Conservation (phyloP, 2,888 invertebrate genomes). For the Volucella bombylans region DNA sequence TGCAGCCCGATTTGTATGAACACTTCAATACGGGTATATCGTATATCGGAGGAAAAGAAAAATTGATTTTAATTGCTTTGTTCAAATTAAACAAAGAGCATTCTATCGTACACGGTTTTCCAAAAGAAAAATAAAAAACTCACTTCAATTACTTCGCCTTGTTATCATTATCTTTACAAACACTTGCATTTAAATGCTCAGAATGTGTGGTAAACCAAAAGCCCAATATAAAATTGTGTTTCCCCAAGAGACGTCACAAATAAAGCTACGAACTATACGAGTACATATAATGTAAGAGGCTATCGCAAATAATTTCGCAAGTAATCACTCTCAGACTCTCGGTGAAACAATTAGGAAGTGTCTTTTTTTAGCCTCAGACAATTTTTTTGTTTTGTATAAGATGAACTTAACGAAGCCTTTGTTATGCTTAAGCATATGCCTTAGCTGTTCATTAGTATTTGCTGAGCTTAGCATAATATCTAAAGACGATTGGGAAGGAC, state of each 20-base stretch:
- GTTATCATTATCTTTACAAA: no score
- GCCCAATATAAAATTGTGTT: conserved; percentile 28
- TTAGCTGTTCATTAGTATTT: neutral
- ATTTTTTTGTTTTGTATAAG: neutral
- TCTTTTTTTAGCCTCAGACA: neutral
- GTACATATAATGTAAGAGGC: conserved; percentile 12
- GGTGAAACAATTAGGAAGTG: neutral
- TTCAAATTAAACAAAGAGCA: no score
- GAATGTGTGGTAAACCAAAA: conserved; percentile 1
- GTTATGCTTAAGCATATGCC: conserved; percentile 1
- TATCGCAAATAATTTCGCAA: conserved; percentile 16
- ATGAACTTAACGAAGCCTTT: conserved; percentile 38
- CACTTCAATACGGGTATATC: no score
- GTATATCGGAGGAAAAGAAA: no score
- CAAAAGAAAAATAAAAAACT: no score
- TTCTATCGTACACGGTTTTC: no score
- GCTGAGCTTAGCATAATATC: conserved; percentile 82
- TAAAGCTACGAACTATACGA: conserved; percentile 15
- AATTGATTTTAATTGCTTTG: no score
- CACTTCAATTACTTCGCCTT: no score
- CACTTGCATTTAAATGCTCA: neutral
- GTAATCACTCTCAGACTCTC: conserved; percentile 10
- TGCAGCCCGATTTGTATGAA: no score
- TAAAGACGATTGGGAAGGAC: conserved; percentile 87
- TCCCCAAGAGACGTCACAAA: conserved; percentile 43